Evolutionary conservation across 2,113 vertebrate species (phyloP), one percentile per base, ranked within the genome.

Genomic region (Phylloscopus trochiloides): DNA sequence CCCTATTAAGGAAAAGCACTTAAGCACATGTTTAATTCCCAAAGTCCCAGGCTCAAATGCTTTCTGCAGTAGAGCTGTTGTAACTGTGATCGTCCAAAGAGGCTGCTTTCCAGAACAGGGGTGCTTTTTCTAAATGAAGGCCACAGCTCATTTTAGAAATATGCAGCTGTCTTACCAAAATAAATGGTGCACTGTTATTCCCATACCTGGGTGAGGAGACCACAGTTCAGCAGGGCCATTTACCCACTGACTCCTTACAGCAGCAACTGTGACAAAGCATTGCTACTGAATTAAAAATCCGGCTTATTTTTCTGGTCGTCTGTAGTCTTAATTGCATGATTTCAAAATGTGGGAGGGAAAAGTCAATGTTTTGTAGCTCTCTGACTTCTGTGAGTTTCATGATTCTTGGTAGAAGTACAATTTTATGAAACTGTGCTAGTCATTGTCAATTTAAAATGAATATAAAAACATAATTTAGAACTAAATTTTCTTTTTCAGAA

Each of bases 11-110:
- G 87, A 88, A 95, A 97, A 96, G 55, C 88, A 94, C 85, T 96
- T 94, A 94, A 88, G 88, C 90, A 74, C 50, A 72, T 94, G 85
- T 86, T 93, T 88, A 94, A 96, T 92, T 96, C 95, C 94, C 91
- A 55, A 80, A 92, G 76, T 75, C 92, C 90, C 85, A 84, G 58
- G 47, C 72, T 83, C 51, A 90, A 74, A 90, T 42, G 85, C 43
- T 83, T 96, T 96, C 74, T 0, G 45, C 75, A 86, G 78, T 31
- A 31, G 71, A 88, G 76, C 48, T 82, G 68, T 51, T 81, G 78
- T 79, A 95, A 83, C 63, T 47, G 47, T 58, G 86, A 93, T 54
- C 1, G 1, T 80, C 71, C 83, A 71, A 87, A 87, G 85, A 90
- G 78, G 52, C 67, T 88, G 82, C 71, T 92, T 96, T 96, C 75